Evolutionary conservation across 2,888 invertebrate genomes (phyloP).

Genomic region (Pollenia angustigena): DNA sequence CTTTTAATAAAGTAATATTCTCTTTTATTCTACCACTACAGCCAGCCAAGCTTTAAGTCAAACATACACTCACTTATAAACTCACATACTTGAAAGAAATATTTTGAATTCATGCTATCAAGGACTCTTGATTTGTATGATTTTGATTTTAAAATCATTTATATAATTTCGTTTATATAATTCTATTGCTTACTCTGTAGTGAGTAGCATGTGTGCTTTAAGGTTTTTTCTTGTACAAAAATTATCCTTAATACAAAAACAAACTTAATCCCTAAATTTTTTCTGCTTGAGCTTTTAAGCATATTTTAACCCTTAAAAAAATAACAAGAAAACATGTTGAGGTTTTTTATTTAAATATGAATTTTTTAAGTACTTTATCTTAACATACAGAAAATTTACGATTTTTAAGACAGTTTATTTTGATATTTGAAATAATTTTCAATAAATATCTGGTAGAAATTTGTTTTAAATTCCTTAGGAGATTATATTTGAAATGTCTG

Average conservation of each 20-base stretch:
- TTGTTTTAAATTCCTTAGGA: no score
- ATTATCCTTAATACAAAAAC: conserved; percentile 68
- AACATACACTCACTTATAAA: conserved; percentile 45
- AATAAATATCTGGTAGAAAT: no score
- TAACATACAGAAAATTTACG: conserved; percentile 4
- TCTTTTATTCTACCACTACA: conserved; percentile 6
- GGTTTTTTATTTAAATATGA: conserved; percentile 27
- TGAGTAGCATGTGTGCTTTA: conserved; percentile 25
- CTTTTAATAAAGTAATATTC: conserved; percentile 59
- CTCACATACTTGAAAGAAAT: conserved; percentile 47
- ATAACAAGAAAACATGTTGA: conserved; percentile 34
- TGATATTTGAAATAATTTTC: not conserved
- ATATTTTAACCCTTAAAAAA: conserved; percentile 63
- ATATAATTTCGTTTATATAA: conserved; percentile 56
- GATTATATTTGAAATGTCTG: no score
- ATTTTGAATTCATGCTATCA: conserved; percentile 54
- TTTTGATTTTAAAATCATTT: conserved; percentile 55
- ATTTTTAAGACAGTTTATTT: conserved; percentile 2
- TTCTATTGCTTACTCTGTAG: conserved; percentile 34
- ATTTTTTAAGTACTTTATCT: conserved; percentile 43
- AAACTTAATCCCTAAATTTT: conserved; percentile 64
- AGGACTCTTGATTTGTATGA: conserved; percentile 60
- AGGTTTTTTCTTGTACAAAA: conserved; percentile 43
- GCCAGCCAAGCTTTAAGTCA: conserved; percentile 62
- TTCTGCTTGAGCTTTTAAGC: conserved; percentile 35